Conservation (phyloP, 2,797 vertebrate genomes). For the Rhincodon typus region DNA sequence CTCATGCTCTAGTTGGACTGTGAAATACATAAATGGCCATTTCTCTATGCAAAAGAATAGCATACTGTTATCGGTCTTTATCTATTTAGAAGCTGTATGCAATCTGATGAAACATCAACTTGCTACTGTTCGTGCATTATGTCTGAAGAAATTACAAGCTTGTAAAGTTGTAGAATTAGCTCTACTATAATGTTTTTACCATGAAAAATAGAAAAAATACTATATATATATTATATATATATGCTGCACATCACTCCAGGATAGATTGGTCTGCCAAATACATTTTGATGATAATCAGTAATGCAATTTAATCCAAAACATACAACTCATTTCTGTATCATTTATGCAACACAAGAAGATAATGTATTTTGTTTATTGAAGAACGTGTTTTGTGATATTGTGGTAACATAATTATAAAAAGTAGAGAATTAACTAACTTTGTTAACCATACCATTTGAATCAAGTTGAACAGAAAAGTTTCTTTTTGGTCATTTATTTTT, state of each 20-base stretch:
- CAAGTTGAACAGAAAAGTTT: not conserved
- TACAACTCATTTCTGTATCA: not conserved
- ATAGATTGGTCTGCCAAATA: constrained; percentile 8
- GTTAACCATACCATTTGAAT: not conserved
- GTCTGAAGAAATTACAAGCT: not conserved
- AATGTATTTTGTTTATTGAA: constrained; percentile 23
- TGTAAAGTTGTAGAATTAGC: not conserved
- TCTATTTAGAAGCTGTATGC: not conserved
- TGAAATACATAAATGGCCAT: constrained; percentile 28
- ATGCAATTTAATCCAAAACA: constrained; percentile 9
- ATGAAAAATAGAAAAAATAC: constrained; percentile 1
- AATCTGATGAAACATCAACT: not conserved
- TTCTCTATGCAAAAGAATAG: constrained; percentile 9
- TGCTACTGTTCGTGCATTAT: not conserved
- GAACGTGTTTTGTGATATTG: not conserved
- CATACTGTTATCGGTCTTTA: not conserved
- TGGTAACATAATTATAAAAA: not conserved
- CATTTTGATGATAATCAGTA: not conserved
- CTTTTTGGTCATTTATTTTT: not conserved
- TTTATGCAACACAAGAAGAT: not conserved
- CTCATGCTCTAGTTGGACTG: not conserved
- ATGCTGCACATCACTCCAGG: not conserved
- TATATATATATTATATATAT: not conserved
- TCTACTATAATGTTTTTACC: not conserved
- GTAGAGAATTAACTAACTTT: not conserved